Conservation (phyloP, 30 jellyfish, hydroid and myxozoan genomes). For the Phacellophora camtschatica region DNA sequence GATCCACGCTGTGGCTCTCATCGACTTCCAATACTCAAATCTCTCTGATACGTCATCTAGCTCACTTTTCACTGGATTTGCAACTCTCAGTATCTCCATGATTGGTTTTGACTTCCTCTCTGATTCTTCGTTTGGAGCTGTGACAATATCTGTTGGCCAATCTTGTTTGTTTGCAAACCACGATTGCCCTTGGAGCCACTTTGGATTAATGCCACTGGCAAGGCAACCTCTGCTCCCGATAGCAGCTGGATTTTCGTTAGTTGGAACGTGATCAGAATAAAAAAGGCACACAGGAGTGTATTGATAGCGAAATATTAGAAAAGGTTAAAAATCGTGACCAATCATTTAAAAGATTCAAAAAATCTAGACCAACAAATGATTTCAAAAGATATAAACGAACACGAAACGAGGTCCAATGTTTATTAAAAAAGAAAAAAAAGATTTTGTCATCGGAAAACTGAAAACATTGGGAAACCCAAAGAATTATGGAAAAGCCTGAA, state of each 20-base stretch:
- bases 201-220: neutral
- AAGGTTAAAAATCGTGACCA: too few relatives aligned
- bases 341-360: too few relatives aligned
- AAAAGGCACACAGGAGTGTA: too few relatives aligned
- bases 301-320: too few relatives aligned
- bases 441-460: too few relatives aligned
- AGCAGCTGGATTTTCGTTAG: slow-evolving; percentile 14
- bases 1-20: slow-evolving; percentile 33
- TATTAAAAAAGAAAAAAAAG: too few relatives aligned
- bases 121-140: slow-evolving; percentile 24
- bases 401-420: too few relatives aligned
- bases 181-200: slow-evolving; percentile 30
- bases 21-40: slow-evolving; percentile 9
- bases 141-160: slow-evolving; percentile 57
- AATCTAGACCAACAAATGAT: too few relatives aligned
- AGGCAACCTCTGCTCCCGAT: slow-evolving; percentile 33
- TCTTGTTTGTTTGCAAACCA: slow-evolving; percentile 30
- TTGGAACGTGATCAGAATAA: slow-evolving; percentile 34
- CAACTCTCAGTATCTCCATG: slow-evolving; percentile 37
- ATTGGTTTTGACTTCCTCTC: slow-evolving; percentile 37
- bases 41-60: neutral
- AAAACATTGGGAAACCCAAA: too few relatives aligned
- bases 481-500: too few relatives aligned
- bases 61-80: neutral
- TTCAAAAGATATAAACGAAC: too few relatives aligned